A percentile compares a stretch with the other conserved stretches of the same genome.
Evolutionary conservation across 2,113 vertebrate genomes (phyloP).

Genomic region (Micromys minutus): DNA sequence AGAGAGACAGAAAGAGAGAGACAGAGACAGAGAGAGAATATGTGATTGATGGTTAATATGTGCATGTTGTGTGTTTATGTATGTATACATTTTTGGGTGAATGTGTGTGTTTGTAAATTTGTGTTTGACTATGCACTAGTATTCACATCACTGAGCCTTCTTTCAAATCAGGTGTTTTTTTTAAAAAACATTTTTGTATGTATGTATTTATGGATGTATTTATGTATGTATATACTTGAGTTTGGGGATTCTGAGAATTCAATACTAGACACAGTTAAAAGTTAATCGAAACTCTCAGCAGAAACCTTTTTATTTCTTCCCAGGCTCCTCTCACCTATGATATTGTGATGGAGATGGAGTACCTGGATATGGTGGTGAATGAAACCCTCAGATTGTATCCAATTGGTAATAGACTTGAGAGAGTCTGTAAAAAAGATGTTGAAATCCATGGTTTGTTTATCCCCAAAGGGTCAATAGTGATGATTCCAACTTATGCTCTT

Average conservation of each 20-base stretch:
- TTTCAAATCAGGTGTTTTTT: neutral
- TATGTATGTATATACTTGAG: no score
- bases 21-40: neutral
- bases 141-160: neutral
- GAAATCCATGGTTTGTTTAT: conserved; percentile 88
- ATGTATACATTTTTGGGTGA: no score
- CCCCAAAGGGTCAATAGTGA: conserved; percentile 84
- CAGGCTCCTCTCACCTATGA: conserved; percentile 85
- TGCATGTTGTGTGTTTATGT: neutral
- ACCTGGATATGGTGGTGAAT: conserved; percentile 84
- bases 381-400: conserved; percentile 89
- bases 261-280: neutral
- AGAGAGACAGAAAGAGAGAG: no score
- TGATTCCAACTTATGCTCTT: conserved; percentile 84
- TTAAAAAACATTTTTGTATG: neutral
- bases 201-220: no score
- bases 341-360: conserved; percentile 88
- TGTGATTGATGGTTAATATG: neutral
- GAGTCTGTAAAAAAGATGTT: conserved; percentile 88
- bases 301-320: neutral
- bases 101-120: no score
- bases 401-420: conserved; percentile 80
- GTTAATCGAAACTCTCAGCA: neutral
- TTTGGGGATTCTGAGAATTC: no score
- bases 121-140: no score